Evolutionary conservation across 2,113 vertebrate species (phyloP).

Genomic region (Diphyllodes magnificus): DNA sequence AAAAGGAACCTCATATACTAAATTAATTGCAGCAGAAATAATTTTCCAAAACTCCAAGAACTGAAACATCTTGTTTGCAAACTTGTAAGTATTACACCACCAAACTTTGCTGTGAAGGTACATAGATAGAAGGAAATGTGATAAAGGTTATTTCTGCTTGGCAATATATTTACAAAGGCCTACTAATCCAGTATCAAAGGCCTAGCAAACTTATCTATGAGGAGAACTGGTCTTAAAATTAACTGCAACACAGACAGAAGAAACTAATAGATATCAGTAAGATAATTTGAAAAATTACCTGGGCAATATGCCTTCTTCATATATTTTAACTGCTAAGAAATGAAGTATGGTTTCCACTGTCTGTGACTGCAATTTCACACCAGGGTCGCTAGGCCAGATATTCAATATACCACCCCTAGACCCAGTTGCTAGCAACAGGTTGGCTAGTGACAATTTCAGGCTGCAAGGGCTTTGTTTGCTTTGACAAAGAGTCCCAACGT

Average conservation of each 20-base stretch:
- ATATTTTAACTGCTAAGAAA: conserved; percentile 76
- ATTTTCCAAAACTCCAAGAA: not conserved
- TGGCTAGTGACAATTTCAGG: conserved; percentile 75
- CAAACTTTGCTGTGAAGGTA: not conserved
- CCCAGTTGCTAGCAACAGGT: conserved; percentile 68
- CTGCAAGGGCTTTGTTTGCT: conserved; percentile 68
- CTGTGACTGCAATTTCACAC: not conserved
- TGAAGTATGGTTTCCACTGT: conserved; percentile 62
- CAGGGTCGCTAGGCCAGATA: conserved; percentile 68
- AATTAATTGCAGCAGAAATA: not conserved
- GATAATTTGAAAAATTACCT: not conserved
- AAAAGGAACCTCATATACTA: not conserved
- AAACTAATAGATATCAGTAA: not conserved
- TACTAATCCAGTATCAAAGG: not conserved
- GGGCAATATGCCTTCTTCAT: not conserved
- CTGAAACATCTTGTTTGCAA: not conserved
- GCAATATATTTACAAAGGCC: not conserved
- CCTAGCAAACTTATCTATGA: not conserved
- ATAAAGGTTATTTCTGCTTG: not conserved
- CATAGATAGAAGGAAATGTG: not conserved
- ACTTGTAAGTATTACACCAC: not conserved
- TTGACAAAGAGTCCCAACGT: conserved; percentile 53
- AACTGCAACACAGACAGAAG: not conserved
- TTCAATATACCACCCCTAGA: conserved; percentile 69
- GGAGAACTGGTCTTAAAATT: not conserved